Evolutionary conservation across 2,113 vertebrate genomes (phyloP), one percentile per base, ranked within the genome.

Genomic region (Siniperca chuatsi): DNA sequence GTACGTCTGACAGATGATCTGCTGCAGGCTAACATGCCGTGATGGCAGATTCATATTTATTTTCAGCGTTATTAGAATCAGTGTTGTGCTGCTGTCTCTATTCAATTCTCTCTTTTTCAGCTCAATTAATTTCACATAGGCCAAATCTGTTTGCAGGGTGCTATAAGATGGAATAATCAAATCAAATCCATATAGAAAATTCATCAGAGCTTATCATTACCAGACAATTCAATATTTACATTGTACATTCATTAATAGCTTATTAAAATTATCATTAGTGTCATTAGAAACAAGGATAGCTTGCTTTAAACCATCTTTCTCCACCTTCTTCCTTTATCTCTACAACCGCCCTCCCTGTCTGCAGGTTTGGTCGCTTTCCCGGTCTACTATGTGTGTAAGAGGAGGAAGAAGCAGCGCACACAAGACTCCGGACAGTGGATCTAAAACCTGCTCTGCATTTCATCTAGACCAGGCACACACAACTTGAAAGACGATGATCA

Each of bases 341-440:
- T 23, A 7, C 67, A 23, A 21, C 16, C 21, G 0, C 33, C 35
- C 25, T 70, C 74, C 90, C 67, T 94, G 86, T 89, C 55, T 73
- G 1, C 90, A 99, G 98, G 98, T 93, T 94, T 98, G 88, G 96
- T 99, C 85, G 96, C 96, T 78, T 97, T 99, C 91, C 98, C 98
- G 44, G 93, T 99, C 93, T 99, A 99, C 96, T 99, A 98, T 89
- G 96, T 98, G 95, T 99, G 97, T 95, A 99, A 99, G 95, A 97
- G 96, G 95, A 97, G 97, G 93, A 97, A 96, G 95, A 99, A 99
- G 94, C 96, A 96, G 95, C 97, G 97, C 71, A 96, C 97, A 81
- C 96, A 94, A 70, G 94, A 92, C 21, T 91, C 93, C 0, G 93
- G 93, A 46, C 91, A 92, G 2, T 96, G 95, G 95, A 87, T 95